Percentiles rank a stretch among this genome's conserved stretches.
Conservation (phyloP, 2,888 invertebrate species). For the Hypsopygia costalis region DNA sequence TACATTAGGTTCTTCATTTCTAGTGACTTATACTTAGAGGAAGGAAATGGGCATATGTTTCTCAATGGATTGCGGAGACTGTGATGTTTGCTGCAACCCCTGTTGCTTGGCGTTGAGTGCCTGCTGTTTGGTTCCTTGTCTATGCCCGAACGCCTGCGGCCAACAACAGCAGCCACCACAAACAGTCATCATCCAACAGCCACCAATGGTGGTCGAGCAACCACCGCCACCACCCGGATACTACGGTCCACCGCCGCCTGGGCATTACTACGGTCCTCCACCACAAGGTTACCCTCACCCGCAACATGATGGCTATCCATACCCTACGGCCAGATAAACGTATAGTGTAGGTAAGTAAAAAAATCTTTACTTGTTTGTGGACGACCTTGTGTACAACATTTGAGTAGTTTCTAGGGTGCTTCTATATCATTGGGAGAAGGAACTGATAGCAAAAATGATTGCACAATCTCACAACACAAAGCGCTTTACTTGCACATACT, state of each 20-base stretch:
- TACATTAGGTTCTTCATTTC: conserved; percentile 33
- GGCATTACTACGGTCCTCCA: conserved; percentile 35
- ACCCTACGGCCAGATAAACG: conserved; percentile 45
- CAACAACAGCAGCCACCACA: conserved; percentile 54
- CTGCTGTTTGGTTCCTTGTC: conserved; percentile 65
- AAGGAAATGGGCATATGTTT: conserved; percentile 65
- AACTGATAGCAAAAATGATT: no score
- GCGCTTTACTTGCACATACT: no score
- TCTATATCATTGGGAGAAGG: not conserved
- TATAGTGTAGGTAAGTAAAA: conserved; percentile 35
- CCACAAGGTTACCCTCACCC: conserved; percentile 27
- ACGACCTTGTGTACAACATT: no score
- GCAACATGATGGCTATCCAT: conserved; percentile 12
- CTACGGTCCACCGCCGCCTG: conserved; percentile 43
- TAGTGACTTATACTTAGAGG: conserved; percentile 38
- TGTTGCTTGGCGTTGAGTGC: conserved; percentile 68
- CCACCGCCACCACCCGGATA: conserved; percentile 44
- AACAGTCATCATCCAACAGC: conserved; percentile 60
- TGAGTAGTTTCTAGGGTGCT: no score
- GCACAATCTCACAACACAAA: no score
- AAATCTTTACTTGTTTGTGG: conserved; percentile 26
- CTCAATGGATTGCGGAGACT: conserved; percentile 66
- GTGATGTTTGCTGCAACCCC: conserved; percentile 63
- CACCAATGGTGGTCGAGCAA: conserved; percentile 47
- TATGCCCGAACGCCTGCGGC: conserved; percentile 70